Evolutionary conservation across 2,113 vertebrate genomes (phyloP).

Genomic region (Centrocercus urophasianus): DNA sequence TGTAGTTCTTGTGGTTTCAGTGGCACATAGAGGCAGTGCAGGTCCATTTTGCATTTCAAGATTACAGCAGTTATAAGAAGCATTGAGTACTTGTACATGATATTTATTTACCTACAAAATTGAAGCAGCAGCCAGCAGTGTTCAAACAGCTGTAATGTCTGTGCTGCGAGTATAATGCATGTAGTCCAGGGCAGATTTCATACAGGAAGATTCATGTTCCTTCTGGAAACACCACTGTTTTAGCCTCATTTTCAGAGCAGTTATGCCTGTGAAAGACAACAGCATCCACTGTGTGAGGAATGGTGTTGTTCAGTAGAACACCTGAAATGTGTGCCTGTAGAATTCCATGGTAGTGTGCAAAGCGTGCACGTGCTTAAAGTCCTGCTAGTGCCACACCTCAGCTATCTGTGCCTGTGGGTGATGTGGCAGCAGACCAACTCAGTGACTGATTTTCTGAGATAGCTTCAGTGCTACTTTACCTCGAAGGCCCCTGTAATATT

Average conservation of each 20-base stretch:
- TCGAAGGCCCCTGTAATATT: background rate
- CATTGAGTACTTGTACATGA: background rate
- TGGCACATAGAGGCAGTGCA: background rate
- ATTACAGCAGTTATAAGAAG: conserved; percentile 11
- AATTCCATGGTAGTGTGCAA: fast-evolving
- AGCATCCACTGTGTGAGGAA: background rate
- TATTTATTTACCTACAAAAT: conserved; percentile 29
- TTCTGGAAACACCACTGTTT: background rate
- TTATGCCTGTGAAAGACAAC: background rate
- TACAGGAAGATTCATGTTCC: background rate
- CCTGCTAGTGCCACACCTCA: background rate
- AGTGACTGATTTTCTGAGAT: background rate
- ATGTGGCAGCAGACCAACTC: background rate
- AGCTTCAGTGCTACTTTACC: background rate
- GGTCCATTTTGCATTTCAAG: background rate
- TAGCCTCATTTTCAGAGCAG: background rate
- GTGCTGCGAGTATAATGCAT: background rate
- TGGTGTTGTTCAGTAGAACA: background rate
- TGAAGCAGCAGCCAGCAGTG: background rate
- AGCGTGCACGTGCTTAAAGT: background rate
- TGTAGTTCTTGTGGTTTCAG: background rate
- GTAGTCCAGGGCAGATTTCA: background rate
- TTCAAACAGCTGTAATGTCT: background rate
- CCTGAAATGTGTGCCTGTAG: background rate
- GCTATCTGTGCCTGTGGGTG: background rate